phyloP scores from a whole-genome alignment of 2,888 invertebrate genomes.

The Drosophila algonquin region DNA sequence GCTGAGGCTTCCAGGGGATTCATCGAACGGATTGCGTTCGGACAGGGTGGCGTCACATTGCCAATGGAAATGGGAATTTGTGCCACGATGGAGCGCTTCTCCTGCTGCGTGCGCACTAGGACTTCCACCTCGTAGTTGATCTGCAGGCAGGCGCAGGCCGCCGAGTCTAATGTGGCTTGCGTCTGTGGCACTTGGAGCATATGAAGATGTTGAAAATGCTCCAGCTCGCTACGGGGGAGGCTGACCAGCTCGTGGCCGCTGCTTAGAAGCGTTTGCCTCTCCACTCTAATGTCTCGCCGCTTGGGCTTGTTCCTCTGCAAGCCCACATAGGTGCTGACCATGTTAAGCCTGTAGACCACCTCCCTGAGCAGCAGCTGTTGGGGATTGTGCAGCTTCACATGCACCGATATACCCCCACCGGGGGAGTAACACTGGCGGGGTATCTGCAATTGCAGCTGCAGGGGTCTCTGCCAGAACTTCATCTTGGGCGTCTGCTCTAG shows the following conservation, averaged over 20 bases:
- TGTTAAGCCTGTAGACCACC: constrained; percentile 70
- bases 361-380: constrained; percentile 61
- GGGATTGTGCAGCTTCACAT: constrained; percentile 69
- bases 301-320: constrained; percentile 54
- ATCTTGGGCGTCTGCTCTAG: constrained; percentile 58
- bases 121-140: constrained; percentile 79
- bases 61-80: constrained; percentile 70
- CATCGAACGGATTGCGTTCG: constrained; percentile 7
- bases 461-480: constrained; percentile 75
- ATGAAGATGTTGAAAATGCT: constrained; percentile 69
- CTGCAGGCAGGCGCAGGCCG: constrained; percentile 71
- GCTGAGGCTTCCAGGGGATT: constrained; percentile 41
- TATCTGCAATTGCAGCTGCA: constrained; percentile 70
- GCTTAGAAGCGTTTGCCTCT: constrained; percentile 51
- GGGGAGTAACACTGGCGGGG: constrained; percentile 69
- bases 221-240: constrained; percentile 43
- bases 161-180: constrained; percentile 58
- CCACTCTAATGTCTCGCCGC: constrained; percentile 50
- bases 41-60: constrained; percentile 32
- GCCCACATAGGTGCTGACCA: constrained; percentile 64
- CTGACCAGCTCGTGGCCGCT: constrained; percentile 53
- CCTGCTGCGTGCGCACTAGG: constrained; percentile 49
- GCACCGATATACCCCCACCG: constrained; percentile 73
- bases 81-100: constrained; percentile 57
- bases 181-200: constrained; percentile 65